Evolutionary conservation across 2,888 invertebrate species (phyloP).

Genomic region (Drosophila borborema): DNA sequence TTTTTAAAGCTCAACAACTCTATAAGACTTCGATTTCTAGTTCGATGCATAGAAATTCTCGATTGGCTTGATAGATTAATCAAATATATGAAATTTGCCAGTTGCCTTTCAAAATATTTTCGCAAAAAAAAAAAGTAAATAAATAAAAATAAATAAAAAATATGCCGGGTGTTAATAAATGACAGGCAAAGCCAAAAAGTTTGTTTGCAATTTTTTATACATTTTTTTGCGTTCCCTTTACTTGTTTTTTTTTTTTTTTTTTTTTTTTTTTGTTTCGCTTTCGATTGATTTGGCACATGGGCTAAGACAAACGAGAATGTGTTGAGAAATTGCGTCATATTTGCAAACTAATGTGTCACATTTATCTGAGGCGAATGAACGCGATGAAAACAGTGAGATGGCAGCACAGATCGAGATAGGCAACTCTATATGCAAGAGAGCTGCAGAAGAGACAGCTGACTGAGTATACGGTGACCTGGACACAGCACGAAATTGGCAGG

Average conservation of each 20-base stretch:
- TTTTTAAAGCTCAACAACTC: background rate
- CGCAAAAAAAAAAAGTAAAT: conserved; percentile 5
- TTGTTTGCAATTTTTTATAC: conserved; percentile 10
- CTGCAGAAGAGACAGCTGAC: background rate
- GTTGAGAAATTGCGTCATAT: conserved; percentile 70
- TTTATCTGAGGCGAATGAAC: conserved; percentile 54
- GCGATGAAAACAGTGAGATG: conserved; percentile 17
- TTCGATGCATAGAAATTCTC: background rate
- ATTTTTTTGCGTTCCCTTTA: background rate
- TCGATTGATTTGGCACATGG: conserved; percentile 48
- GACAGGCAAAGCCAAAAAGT: conserved; percentile 14
- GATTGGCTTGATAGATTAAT: conserved; percentile 15
- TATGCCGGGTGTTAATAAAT: conserved; percentile 21
- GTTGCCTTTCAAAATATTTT: background rate
- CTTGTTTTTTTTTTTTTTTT: background rate
- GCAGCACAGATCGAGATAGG: background rate
- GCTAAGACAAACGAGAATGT: conserved; percentile 34
- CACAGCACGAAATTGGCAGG: background rate
- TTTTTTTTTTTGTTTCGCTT: conserved; percentile 2
- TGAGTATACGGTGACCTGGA: background rate
- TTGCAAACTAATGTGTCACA: conserved; percentile 61
- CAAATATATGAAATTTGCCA: conserved; percentile 14
- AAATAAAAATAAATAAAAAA: background rate
- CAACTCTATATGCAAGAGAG: no score
- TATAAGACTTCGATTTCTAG: background rate